phyloP scores from a whole-genome alignment of 2,888 invertebrate species.

The Pyrrhia umbra region DNA sequence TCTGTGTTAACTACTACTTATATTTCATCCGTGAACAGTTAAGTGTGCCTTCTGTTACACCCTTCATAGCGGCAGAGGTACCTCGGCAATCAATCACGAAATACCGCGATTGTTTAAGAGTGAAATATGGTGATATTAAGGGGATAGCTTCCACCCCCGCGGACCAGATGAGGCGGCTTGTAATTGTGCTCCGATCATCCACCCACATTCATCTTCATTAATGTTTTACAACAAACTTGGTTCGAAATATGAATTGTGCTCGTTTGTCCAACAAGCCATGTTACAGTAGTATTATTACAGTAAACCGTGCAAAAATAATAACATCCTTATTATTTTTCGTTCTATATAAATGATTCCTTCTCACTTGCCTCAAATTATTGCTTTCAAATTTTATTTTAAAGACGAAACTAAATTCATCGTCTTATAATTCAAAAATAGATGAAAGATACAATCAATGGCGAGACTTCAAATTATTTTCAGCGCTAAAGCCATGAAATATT shows the following conservation, averaged over 20 bases:
- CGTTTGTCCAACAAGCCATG: conserved; percentile 12
- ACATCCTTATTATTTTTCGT: conserved; percentile 25
- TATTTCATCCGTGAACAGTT: background rate
- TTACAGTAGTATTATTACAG: conserved; percentile 41
- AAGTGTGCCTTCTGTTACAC: conserved; percentile 13
- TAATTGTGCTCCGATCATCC: conserved; percentile 63
- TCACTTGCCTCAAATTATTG: background rate
- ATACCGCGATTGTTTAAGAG: conserved; percentile 73
- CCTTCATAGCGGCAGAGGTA: conserved; percentile 28
- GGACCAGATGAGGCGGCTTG: conserved; percentile 60
- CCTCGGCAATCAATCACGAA: conserved; percentile 74
- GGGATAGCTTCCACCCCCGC: conserved; percentile 27
- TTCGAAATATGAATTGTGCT: conserved; percentile 38
- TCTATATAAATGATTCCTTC: background rate
- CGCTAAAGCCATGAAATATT: background rate
- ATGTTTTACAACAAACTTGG: conserved; percentile 54
- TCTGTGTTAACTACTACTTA: too few species aligned
- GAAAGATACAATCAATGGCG: too few species aligned
- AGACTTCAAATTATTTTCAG: too few species aligned
- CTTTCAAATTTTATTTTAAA: background rate
- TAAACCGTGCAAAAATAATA: conserved; percentile 7
- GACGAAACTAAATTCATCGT: too few species aligned
- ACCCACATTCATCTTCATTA: conserved; percentile 65
- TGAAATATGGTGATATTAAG: conserved; percentile 68
- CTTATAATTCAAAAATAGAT: background rate